phyloP scores from a whole-genome alignment of 1,140 invertebrate species.

The Sitodiplosis mosellana region DNA sequence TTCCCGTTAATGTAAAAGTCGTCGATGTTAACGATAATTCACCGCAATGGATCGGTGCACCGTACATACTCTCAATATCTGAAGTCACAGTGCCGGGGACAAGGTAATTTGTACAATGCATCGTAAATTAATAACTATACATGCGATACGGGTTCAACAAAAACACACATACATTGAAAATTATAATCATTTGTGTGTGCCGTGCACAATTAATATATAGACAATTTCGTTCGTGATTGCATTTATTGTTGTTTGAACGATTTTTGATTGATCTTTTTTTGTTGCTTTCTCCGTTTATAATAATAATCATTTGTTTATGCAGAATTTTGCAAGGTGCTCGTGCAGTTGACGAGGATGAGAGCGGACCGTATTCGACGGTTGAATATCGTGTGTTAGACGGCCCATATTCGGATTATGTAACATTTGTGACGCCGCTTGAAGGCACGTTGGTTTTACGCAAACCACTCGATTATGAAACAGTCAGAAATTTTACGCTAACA shows the following conservation, averaged over 20 bases:
- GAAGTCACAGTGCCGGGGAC: conserved; percentile 72
- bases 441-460: conserved; percentile 63
- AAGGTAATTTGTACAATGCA: conserved; percentile 16
- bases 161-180: too few species aligned
- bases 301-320: neutral
- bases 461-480: conserved; percentile 65
- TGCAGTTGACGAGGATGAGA: conserved; percentile 70
- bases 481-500: conserved; percentile 60
- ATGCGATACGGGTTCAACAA: too few species aligned
- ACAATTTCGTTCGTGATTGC: too few species aligned
- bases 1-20: conserved; percentile 79
- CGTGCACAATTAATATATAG: too few species aligned
- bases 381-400: conserved; percentile 67
- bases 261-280: too few species aligned
- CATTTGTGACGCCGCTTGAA: conserved; percentile 70
- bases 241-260: too few species aligned
- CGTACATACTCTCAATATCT: conserved; percentile 64
- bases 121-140: too few species aligned
- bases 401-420: conserved; percentile 59
- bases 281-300: too few species aligned
- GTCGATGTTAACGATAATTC: conserved; percentile 85
- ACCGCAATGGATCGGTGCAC: conserved; percentile 61
- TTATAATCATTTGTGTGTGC: too few species aligned
- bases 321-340: conserved; percentile 51
- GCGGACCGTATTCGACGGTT: conserved; percentile 73